Base-by-base conservation (phyloP, 1,140 invertebrate species). In the Eubasilissa regina region DNA sequence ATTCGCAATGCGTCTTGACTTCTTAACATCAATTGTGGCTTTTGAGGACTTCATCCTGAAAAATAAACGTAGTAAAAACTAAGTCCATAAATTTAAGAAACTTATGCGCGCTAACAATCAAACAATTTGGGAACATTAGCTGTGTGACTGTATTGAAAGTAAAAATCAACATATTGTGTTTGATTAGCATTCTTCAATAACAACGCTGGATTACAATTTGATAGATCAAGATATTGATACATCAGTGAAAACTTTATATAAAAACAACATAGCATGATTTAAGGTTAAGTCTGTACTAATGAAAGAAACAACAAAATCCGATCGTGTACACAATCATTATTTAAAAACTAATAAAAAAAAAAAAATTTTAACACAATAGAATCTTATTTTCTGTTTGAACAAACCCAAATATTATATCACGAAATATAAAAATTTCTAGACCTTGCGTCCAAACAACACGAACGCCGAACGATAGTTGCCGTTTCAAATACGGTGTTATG, bases 41-140 rank as follows among this genome's bases (percentile, higher is more conserved):
- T 75, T 79, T 21, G 78, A 75, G 13, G 78, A 68, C 78, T 79
- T 79, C 78, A 79, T 79, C 45, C 78, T 79, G 15, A 66, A 73
- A 79, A 70, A 10, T 13, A 25, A 62, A 62, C 58, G 13, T 6
- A 25, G 19, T 62, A 62, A 21, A 3, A 58, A 8, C 35, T 62
- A 35, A 35, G n/a, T 35, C 25, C 6, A 35, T 35, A 35, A 35
- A 35, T 35, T 35, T 6, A 35, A 35, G 25, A 35, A 35, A 35
- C 25, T 35, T 35, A 58, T 58, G 11, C 17, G 55, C 55, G 15
- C 11, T 13, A 7, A 19, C 9, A 58, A 15, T 15, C 17, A n/a
- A n/a, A n/a, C 17, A 17, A 58, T 21, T 58, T 58, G 21, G 15
- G 21, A 56, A 56, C 19, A 56, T 19, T 11, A 8, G 15, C n/a